phyloP scores from a whole-genome alignment of 2,113 vertebrate species.

The Agelaius phoeniceus region DNA sequence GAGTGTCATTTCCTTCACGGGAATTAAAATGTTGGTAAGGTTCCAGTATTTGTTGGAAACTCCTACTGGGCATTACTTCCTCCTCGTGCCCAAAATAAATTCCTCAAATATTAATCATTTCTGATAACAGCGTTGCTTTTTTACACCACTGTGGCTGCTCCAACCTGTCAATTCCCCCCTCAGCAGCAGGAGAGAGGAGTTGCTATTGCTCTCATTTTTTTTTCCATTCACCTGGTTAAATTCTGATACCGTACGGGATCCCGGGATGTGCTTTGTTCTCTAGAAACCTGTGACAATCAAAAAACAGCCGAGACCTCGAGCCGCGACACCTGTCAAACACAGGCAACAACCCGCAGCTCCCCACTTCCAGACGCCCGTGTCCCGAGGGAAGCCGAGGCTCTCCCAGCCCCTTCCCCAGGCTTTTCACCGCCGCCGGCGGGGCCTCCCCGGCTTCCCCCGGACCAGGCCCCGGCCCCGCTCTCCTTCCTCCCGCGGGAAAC shows the following conservation, averaged over 20 bases:
- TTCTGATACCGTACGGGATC: not conserved
- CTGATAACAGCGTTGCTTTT: not conserved
- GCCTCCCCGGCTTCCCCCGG: not conserved
- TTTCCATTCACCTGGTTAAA: not conserved
- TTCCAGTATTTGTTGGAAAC: not conserved
- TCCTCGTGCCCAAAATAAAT: not conserved
- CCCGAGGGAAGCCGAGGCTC: not conserved
- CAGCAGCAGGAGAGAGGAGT: not conserved
- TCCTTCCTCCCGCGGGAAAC: not conserved
- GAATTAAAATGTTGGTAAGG: not conserved
- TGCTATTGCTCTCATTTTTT: not conserved
- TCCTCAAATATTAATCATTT: not conserved
- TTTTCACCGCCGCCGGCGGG: not conserved
- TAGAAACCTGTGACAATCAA: not conserved
- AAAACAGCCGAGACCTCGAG: not conserved
- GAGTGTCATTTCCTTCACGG: not conserved
- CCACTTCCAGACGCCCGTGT: rapidly evolving
- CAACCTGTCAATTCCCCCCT: not conserved
- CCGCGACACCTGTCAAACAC: not conserved
- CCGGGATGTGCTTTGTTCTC: not conserved
- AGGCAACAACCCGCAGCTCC: not conserved
- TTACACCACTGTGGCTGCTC: not conserved
- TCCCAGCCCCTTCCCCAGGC: not conserved
- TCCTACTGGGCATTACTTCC: not conserved
- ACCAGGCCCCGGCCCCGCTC: not conserved